Evolutionary conservation across 1,140 invertebrate genomes (phyloP).

Genomic region (Tetramorium alpestre): DNA sequence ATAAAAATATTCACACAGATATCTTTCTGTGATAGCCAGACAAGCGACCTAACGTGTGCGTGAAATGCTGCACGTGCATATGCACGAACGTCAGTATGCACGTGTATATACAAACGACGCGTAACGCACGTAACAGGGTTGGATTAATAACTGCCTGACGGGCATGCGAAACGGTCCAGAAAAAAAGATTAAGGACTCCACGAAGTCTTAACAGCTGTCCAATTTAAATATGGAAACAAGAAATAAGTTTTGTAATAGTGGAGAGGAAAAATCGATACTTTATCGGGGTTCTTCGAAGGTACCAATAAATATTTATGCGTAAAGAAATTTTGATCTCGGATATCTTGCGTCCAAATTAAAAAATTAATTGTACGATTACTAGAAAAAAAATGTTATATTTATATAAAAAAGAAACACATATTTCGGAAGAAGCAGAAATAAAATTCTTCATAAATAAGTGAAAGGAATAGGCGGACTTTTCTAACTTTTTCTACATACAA

Average conservation of each 20-base stretch:
- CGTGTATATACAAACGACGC: slow-evolving; percentile 20
- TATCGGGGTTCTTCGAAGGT: not conserved
- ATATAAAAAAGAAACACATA: not conserved
- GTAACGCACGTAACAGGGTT: slow-evolving; percentile 53
- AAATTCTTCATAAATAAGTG: not conserved
- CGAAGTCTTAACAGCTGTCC: not conserved
- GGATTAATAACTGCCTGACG: slow-evolving; percentile 33
- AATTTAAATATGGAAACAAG: slow-evolving; percentile 18
- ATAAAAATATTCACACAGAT: slow-evolving; percentile 18
- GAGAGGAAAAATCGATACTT: not conserved
- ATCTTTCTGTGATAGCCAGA: not conserved
- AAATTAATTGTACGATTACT: not conserved
- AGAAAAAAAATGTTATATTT: not conserved
- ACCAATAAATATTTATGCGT: slow-evolving; percentile 3
- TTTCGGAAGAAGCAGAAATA: not conserved
- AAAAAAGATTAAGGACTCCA: slow-evolving; percentile 13
- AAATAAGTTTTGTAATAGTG: slow-evolving; percentile 6
- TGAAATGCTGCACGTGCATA: not conserved
- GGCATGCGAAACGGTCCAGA: not conserved
- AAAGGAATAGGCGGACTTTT: not conserved
- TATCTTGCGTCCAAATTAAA: not conserved
- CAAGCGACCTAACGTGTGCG: not conserved
- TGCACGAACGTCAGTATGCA: slow-evolving; percentile 9
- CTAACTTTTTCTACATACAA: not conserved
- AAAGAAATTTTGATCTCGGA: not conserved